Evolutionary conservation across 1,140 invertebrate genomes (phyloP).

Genomic region (Hylaeus anthracinus): DNA sequence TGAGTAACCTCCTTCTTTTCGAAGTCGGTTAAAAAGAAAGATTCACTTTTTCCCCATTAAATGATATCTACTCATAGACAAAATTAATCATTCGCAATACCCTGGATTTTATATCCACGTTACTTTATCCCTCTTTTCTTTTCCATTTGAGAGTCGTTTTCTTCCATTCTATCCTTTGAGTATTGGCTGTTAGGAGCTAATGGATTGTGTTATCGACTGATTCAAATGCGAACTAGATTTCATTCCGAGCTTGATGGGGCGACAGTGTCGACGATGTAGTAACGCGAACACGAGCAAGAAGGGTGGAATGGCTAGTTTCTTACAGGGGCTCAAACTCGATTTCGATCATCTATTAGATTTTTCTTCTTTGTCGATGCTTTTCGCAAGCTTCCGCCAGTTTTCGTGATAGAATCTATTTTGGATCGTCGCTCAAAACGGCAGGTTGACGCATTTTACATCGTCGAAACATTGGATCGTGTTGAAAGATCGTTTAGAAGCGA

Average conservation of each 20-base stretch:
- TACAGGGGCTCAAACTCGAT: constrained; percentile 76
- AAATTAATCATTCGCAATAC: constrained; percentile 69
- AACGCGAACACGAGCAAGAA: constrained; percentile 62
- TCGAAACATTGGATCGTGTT: constrained; percentile 22
- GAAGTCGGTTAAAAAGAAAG: no score
- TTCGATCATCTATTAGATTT: constrained; percentile 78
- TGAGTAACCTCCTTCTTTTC: no score
- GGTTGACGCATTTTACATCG: constrained; percentile 26
- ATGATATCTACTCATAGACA: constrained; percentile 24
- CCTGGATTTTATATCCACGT: constrained; percentile 23
- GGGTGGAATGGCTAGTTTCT: constrained; percentile 69
- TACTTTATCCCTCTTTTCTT: constrained; percentile 50
- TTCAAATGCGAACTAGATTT: constrained; percentile 81
- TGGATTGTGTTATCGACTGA: constrained; percentile 80
- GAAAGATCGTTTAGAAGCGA: not conserved
- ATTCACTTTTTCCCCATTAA: not conserved
- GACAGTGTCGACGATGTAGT: constrained; percentile 62
- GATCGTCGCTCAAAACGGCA: constrained; percentile 46
- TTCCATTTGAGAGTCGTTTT: constrained; percentile 49
- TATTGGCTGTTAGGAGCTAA: constrained; percentile 80
- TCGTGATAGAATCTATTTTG: constrained; percentile 53
- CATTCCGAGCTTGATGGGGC: constrained; percentile 70
- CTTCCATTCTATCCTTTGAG: constrained; percentile 62
- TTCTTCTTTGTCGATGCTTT: constrained; percentile 66
- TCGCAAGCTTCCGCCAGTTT: constrained; percentile 50